Evolutionary conservation across 2,113 vertebrate genomes (phyloP).

Genomic region (Semnopithecus entellus): DNA sequence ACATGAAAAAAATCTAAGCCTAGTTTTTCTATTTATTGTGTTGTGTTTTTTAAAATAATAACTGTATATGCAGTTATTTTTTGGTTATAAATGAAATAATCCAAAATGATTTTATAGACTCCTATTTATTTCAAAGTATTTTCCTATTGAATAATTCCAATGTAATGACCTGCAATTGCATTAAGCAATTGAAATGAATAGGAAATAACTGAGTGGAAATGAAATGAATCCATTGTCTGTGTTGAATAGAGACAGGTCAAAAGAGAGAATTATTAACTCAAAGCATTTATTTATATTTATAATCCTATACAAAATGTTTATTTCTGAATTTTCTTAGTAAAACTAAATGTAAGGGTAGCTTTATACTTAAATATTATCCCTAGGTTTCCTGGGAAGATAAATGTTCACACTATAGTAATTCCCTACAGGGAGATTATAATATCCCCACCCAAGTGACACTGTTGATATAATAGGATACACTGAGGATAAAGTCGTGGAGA

Average conservation of each 20-base stretch:
- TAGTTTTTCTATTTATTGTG: neutral
- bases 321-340: neutral
- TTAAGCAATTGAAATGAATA: slow-evolving; percentile 57
- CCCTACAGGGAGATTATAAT: neutral
- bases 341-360: neutral
- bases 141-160: slow-evolving; percentile 63
- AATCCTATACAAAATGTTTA: neutral
- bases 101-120: slow-evolving; percentile 55
- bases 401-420: neutral
- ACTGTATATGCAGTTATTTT: slow-evolving; percentile 15
- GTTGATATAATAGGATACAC: neutral
- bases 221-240: slow-evolving; percentile 48
- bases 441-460: neutral
- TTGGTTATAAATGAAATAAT: slow-evolving; percentile 8
- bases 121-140: slow-evolving; percentile 44
- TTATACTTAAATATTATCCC: neutral
- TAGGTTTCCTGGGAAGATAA: neutral
- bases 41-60: neutral
- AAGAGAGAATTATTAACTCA: neutral
- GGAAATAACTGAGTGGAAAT: slow-evolving; percentile 18
- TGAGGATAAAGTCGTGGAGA: neutral
- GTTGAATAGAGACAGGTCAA: slow-evolving; percentile 16
- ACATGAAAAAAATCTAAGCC: neutral
- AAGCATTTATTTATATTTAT: neutral
- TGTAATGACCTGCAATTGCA: slow-evolving; percentile 48